These are phyloP conservation scores for Drosophila nr. medialis DNA, from an alignment of 2,888 invertebrate species.

Conservation along the genomic window DNA sequence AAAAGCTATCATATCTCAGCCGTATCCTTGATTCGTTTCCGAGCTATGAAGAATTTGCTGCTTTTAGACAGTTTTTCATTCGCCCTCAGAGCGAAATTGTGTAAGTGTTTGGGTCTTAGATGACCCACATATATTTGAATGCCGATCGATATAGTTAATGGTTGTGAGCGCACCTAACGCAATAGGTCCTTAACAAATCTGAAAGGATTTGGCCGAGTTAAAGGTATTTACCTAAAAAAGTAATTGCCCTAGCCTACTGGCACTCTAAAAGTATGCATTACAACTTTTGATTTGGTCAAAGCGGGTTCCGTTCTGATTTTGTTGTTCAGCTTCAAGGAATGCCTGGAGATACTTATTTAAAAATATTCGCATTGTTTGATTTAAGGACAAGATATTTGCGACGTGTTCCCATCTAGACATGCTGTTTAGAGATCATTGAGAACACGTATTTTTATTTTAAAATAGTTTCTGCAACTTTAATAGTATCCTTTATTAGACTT, in stretches of 20 bases:
- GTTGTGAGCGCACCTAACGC: not conserved
- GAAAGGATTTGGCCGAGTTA: not conserved
- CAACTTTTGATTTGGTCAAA: not conserved
- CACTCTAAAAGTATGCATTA: not conserved
- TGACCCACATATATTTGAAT: not conserved
- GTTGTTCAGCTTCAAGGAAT: not conserved
- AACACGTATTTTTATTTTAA: slow-evolving; percentile 46
- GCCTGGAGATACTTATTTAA: not conserved
- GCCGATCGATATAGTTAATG: not conserved
- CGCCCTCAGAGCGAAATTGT: not conserved
- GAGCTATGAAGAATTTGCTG: not conserved
- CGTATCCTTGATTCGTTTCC: not conserved
- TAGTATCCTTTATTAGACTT: slow-evolving; percentile 65
- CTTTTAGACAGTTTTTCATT: not conserved
- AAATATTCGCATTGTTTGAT: not conserved
- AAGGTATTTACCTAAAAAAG: not conserved
- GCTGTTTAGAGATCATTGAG: slow-evolving; percentile 6
- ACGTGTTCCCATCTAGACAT: not conserved
- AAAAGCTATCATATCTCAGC: not conserved
- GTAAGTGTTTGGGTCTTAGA: not conserved
- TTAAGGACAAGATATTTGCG: not conserved
- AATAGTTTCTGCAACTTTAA: slow-evolving; percentile 76
- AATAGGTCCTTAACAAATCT: not conserved
- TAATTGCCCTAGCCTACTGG: not conserved
- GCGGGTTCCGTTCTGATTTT: not conserved